phyloP scores from a whole-genome alignment of 92 coral and sea anemone species.

The Anthopleura xanthogrammica region DNA sequence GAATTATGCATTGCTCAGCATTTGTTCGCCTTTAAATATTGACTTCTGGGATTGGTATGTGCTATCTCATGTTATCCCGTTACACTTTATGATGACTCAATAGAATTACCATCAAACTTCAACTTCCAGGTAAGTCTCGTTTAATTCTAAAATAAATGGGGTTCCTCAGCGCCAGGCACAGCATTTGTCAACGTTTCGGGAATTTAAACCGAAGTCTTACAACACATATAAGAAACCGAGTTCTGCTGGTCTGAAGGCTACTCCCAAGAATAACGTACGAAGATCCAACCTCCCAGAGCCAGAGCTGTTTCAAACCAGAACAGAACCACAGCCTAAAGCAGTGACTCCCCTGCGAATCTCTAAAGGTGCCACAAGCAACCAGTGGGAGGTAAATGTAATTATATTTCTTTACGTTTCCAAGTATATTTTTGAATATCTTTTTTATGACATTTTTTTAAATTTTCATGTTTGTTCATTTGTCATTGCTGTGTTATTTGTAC shows the following conservation, averaged over 20 bases:
- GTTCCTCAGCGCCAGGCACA: slow-evolving; percentile 60
- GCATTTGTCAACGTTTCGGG: slow-evolving; percentile 29
- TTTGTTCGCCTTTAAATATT: slow-evolving; percentile 58
- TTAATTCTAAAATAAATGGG: slow-evolving; percentile 45
- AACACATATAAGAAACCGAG: slow-evolving; percentile 48
- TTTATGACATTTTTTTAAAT: too few species aligned
- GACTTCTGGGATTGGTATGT: slow-evolving; percentile 44
- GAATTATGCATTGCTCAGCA: slow-evolving; percentile 20
- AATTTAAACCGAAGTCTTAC: slow-evolving; percentile 47
- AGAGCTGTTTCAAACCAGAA: slow-evolving; percentile 22
- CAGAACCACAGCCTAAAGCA: neutral
- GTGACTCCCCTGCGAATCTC: neutral
- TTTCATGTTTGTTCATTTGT: too few species aligned
- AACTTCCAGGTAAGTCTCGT: slow-evolving; percentile 28
- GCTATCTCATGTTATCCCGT: slow-evolving; percentile 65
- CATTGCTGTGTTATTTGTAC: too few species aligned
- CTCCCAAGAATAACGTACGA: slow-evolving; percentile 41
- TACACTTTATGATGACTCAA: slow-evolving; percentile 53
- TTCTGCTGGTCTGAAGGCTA: slow-evolving; percentile 44
- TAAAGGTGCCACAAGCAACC: too few species aligned
- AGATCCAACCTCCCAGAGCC: slow-evolving; percentile 60
- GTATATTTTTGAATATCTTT: too few species aligned
- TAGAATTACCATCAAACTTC: slow-evolving; percentile 3
- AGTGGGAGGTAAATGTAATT: too few species aligned
- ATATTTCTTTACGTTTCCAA: too few species aligned